phyloP scores from a whole-genome alignment of 2,797 vertebrate species.

The Lacerta bilineata region DNA sequence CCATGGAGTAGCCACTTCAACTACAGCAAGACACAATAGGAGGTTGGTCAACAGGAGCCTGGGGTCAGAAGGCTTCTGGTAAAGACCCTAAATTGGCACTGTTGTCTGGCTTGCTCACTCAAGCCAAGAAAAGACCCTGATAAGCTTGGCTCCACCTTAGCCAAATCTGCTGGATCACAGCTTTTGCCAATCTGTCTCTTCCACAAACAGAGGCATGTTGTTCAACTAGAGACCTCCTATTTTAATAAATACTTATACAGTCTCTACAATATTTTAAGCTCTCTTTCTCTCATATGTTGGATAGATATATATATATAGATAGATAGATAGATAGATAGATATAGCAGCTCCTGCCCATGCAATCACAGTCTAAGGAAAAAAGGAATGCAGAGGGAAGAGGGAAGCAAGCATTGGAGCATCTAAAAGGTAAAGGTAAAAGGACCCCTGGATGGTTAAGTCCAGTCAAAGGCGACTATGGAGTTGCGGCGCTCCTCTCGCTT shows the following conservation, averaged over 20 bases:
- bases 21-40: constrained; percentile 1
- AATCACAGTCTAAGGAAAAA: too few species aligned
- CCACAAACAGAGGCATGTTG: too few species aligned
- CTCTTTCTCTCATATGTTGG: not conserved
- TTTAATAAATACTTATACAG: too few species aligned
- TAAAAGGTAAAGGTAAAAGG: too few species aligned
- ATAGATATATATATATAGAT: not conserved
- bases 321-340: too few species aligned
- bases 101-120: not conserved
- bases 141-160: not conserved
- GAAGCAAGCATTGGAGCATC: too few species aligned
- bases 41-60: not conserved
- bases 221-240: too few species aligned
- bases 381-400: too few species aligned
- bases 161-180: not conserved
- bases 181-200: not conserved
- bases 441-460: too few species aligned
- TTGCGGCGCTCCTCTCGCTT: too few species aligned
- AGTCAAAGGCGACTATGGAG: too few species aligned
- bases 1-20: constrained; percentile 19
- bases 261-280: not conserved
- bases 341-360: not conserved
- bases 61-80: not conserved
- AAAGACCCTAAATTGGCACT: not conserved
- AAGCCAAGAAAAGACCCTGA: not conserved